Conservation (phyloP, 2,797 vertebrate species). For the Paedocypris micromegethes region DNA sequence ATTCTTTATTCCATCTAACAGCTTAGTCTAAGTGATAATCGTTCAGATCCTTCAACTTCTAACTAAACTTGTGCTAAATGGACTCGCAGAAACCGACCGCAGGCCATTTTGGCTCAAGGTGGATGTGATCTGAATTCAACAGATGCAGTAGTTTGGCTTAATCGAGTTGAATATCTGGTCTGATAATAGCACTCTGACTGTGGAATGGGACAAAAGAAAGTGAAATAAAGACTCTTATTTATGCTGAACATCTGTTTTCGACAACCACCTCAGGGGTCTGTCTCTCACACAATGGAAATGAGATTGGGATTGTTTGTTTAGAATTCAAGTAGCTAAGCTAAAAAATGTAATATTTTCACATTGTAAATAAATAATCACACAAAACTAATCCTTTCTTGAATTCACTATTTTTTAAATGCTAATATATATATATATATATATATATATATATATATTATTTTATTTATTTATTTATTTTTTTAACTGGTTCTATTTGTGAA, state of each 20-base stretch:
- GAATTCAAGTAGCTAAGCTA: not conserved
- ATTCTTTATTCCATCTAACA: not conserved
- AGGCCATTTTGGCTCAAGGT: too few relatives aligned
- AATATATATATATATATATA: too few relatives aligned
- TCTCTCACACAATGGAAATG: constrained; percentile 15
- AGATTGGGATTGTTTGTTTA: not conserved
- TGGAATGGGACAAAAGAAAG: constrained; percentile 6
- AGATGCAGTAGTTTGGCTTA: constrained; percentile 43
- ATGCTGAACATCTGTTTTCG: constrained; percentile 35
- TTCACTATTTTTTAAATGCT: too few relatives aligned
- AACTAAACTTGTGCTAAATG: too few relatives aligned
- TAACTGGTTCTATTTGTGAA: too few relatives aligned
- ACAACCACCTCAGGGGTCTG: not conserved
- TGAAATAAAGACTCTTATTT: constrained; percentile 30
- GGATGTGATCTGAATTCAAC: constrained; percentile 30
- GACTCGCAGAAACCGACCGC: too few relatives aligned
- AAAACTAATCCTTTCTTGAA: too few relatives aligned
- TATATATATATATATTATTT: too few relatives aligned
- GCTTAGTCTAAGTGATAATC: not conserved
- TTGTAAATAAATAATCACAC: too few relatives aligned
- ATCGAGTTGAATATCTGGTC: constrained; percentile 40
- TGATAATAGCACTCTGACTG: constrained; percentile 9
- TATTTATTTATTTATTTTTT: too few relatives aligned
- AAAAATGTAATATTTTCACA: not conserved
- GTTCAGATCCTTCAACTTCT: not conserved